Percentiles rank a stretch among this genome's conserved stretches.
phyloP scores from a whole-genome alignment of 2,888 invertebrate genomes.

The Acronicta aceris region DNA sequence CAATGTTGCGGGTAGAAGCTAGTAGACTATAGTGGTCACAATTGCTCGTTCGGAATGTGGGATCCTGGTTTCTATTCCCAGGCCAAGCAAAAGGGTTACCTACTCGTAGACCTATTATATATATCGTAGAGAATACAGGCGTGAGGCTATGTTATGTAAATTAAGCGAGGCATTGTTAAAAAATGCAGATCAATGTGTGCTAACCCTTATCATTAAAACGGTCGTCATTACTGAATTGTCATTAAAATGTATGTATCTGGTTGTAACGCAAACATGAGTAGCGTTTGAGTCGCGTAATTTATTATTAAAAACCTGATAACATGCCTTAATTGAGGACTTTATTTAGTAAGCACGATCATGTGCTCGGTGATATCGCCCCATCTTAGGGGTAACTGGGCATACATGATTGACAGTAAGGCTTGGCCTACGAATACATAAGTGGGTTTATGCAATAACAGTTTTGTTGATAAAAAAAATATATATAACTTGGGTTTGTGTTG shows the following conservation, averaged over 20 bases:
- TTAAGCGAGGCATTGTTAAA: not conserved
- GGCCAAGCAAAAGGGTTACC: no score
- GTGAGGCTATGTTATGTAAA: no score
- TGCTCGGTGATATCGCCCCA: conserved; percentile 27
- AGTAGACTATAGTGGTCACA: no score
- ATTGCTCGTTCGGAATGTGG: no score
- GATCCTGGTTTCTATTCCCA: no score
- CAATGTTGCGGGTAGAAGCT: no score
- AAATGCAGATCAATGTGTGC: conserved; percentile 16
- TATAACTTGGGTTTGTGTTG: no score
- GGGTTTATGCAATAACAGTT: conserved; percentile 2
- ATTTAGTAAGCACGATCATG: conserved; percentile 37
- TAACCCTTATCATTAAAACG: conserved; percentile 24
- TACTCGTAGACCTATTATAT: no score
- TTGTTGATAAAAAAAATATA: no score
- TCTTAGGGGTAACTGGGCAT: conserved; percentile 43
- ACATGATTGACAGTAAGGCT: conserved; percentile 48
- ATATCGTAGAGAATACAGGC: no score
- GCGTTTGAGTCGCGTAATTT: conserved; percentile 36
- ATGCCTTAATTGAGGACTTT: conserved; percentile 41
- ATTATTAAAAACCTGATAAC: conserved; percentile 34
- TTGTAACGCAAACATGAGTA: conserved; percentile 35
- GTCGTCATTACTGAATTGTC: conserved; percentile 25
- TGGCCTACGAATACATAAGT: conserved; percentile 13
- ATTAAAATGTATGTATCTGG: conserved; percentile 41